Evolutionary conservation across 2,113 vertebrate species (phyloP).

Genomic region (Glareola pratincola): DNA sequence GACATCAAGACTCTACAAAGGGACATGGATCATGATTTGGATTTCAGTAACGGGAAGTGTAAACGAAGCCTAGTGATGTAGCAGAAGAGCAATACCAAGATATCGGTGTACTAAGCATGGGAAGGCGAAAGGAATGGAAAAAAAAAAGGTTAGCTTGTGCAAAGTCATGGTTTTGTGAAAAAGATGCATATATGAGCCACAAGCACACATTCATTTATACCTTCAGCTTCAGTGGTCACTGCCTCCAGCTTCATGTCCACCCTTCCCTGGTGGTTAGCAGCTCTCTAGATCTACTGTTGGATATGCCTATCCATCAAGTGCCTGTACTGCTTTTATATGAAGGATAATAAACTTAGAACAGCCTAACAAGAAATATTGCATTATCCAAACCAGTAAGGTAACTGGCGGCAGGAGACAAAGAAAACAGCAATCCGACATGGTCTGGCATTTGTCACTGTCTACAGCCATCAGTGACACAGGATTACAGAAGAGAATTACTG

Average conservation of each 20-base stretch:
- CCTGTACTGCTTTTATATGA: neutral
- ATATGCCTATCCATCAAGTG: neutral
- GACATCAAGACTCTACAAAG: neutral
- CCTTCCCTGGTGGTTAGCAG: neutral
- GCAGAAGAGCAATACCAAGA: neutral
- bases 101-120: neutral
- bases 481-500: conserved; percentile 47
- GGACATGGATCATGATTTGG: neutral
- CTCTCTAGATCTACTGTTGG: neutral
- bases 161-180: neutral
- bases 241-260: neutral
- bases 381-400: conserved; percentile 36
- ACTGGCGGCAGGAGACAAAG: conserved; percentile 11
- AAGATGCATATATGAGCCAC: fast-evolving
- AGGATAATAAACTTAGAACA: conserved; percentile 33
- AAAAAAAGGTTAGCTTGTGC: neutral
- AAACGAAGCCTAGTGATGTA: neutral
- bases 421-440: neutral
- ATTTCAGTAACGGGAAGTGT: neutral
- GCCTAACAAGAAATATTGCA: conserved; percentile 27
- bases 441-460: conserved; percentile 51
- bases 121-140: neutral
- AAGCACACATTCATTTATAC: neutral
- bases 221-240: neutral
- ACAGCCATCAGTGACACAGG: conserved; percentile 10